phyloP scores from a whole-genome alignment of 2,113 vertebrate species.

The Atherinomorus stipes region DNA sequence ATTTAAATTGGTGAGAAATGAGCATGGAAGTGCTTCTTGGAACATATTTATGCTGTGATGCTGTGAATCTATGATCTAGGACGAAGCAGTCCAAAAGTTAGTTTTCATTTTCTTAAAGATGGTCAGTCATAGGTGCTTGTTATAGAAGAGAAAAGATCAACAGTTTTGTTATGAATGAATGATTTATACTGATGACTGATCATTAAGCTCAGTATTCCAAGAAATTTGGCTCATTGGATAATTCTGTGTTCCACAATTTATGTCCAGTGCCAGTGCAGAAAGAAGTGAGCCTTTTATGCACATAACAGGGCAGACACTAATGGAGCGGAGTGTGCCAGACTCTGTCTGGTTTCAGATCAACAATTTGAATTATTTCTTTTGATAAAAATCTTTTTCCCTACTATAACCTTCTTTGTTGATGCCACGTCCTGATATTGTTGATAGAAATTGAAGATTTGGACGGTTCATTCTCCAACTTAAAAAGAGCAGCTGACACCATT shows the following conservation, averaged over 20 bases:
- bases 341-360: too few relatives aligned
- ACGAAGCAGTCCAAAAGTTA: slow-evolving; percentile 6
- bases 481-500: slow-evolving; percentile 11
- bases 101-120: slow-evolving; percentile 2
- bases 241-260: not conserved
- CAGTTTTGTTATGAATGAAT: not conserved
- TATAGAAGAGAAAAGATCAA: not conserved
- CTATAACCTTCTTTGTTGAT: too few relatives aligned
- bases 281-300: too few relatives aligned
- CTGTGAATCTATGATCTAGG: slow-evolving; percentile 27
- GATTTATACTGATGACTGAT: slow-evolving; percentile 1
- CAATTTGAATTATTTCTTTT: too few relatives aligned
- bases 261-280: too few relatives aligned
- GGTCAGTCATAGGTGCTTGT: not conserved
- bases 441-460: too few relatives aligned
- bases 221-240: not conserved
- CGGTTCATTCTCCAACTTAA: not conserved
- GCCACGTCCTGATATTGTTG: too few relatives aligned
- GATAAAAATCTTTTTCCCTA: too few relatives aligned
- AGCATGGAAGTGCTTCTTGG: not conserved
- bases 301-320: too few relatives aligned
- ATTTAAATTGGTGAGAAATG: slow-evolving; percentile 68
- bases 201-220: not conserved
- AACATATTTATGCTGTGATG: slow-evolving; percentile 30
- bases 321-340: too few relatives aligned